Base-by-base conservation (phyloP, 2,797 vertebrate genomes). In the Cryptoblepharus egeriae region DNA sequence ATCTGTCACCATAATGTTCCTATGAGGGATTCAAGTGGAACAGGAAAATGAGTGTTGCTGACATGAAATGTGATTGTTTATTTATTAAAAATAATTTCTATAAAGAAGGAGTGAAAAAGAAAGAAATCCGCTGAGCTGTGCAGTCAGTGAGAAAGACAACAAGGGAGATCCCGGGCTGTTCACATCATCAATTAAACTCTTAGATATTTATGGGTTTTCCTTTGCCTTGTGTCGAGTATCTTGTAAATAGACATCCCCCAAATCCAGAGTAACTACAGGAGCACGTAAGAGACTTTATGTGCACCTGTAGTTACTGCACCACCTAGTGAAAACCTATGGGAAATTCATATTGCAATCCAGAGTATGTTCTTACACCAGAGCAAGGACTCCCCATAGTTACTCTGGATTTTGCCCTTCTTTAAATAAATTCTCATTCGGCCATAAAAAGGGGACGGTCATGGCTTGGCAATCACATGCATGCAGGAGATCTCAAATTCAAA, bases 1-100 rank as follows among this genome's bases (percentile, higher is more conserved):
- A 94, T 94, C 92, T 93, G 92, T 94, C 93, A 93, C 90, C 89
- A 92, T 93, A 92, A 91, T 91, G 91, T 93, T 90, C 90, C 87
- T 93, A 91, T 92, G 91, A 75, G 88, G 88, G 86, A 92, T 93
- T 94, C 90, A 90, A 87, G 93, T 92, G 87, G 69, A 78, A 49
- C 49, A 88, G 84, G 82, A 90, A 92, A 93, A 93, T 89, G 87
- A 90, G 89, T 88, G 87, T 55, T 52, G 42, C 73, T 42, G 37
- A 77, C 74, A 83, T 83, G 67, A 73, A 28, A 74, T 65, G 4
- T 24, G 63, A 58, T 67, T 12, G 10, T 69, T 69, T 71, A 61
- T 52, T 77, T 71, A 61, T 52, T 77, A 32, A 68, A 42, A 61
- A 61, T 90, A 92, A 76, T 90, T 93, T 70, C 92, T 88, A 93